Evolutionary conservation across 2,888 invertebrate genomes (phyloP).

Genomic region (Thysanoteuthis rhombus): DNA sequence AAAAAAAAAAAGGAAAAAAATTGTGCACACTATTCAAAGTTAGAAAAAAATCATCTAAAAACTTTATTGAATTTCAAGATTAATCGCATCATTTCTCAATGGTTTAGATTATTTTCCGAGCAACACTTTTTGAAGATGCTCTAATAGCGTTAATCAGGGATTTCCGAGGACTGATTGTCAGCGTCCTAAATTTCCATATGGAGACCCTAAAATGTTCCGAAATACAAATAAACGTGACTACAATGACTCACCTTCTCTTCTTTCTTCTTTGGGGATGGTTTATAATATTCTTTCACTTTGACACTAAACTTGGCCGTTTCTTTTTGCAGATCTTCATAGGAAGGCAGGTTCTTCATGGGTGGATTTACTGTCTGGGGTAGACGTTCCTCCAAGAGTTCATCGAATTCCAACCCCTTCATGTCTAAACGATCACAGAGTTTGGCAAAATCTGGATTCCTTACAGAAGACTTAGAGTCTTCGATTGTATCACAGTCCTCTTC

Average conservation of each 20-base stretch:
- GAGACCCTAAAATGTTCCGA: neutral
- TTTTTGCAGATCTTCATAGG: constrained; percentile 13
- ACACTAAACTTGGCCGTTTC: neutral
- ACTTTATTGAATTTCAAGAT: too few relatives aligned
- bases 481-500: neutral
- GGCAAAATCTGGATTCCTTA: neutral
- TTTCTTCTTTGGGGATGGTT: neutral
- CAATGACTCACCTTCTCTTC: neutral
- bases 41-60: too few relatives aligned
- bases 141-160: too few relatives aligned
- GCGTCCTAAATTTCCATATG: neutral
- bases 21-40: too few relatives aligned
- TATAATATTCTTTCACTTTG: constrained; percentile 22
- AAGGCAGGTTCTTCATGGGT: neutral
- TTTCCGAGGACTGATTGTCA: too few relatives aligned
- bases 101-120: too few relatives aligned
- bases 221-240: neutral
- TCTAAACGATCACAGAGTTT: constrained; percentile 20
- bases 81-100: too few relatives aligned
- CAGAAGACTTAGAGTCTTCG: neutral
- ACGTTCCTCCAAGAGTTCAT: neutral
- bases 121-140: too few relatives aligned
- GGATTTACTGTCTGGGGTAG: neutral
- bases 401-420: neutral
- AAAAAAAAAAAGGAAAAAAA: too few relatives aligned